Conservation (phyloP, 2,797 vertebrate species). For the Eulemur coronatus region DNA sequence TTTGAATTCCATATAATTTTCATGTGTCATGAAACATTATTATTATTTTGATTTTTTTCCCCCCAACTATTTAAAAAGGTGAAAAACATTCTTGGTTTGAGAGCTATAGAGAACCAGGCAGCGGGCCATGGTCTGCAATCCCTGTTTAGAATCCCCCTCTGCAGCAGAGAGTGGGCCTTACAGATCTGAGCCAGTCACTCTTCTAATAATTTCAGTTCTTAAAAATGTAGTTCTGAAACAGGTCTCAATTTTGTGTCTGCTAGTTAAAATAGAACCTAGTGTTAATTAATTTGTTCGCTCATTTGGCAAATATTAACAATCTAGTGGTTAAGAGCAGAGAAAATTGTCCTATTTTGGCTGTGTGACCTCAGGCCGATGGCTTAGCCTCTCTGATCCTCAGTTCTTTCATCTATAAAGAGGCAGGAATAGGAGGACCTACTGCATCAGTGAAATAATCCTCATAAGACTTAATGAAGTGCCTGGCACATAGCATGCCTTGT, state of each 20-base stretch:
- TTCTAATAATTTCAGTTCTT: neutral
- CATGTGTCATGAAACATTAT: neutral
- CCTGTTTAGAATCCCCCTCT: neutral
- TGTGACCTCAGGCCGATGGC: neutral
- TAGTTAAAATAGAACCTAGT: neutral
- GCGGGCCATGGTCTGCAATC: fast-evolving
- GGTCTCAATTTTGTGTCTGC: neutral
- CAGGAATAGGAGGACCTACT: fast-evolving
- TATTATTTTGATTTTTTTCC: neutral
- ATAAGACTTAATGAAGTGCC: neutral
- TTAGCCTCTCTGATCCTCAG: neutral
- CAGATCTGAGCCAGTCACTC: neutral
- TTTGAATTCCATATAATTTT: neutral
- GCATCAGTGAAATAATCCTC: fast-evolving
- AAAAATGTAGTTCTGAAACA: neutral
- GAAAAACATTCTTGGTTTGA: neutral
- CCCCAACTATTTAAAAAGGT: neutral
- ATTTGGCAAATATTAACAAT: neutral
- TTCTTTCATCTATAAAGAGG: neutral
- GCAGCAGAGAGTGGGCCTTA: neutral
- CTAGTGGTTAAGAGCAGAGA: neutral
- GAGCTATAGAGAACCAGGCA: neutral
- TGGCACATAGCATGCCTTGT: neutral
- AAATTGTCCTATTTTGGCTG: neutral
- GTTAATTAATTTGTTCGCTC: too few species aligned